These are phyloP conservation scores for Menura novaehollandiae DNA, from an alignment of 2,113 vertebrate species.

Conservation along the genomic window DNA sequence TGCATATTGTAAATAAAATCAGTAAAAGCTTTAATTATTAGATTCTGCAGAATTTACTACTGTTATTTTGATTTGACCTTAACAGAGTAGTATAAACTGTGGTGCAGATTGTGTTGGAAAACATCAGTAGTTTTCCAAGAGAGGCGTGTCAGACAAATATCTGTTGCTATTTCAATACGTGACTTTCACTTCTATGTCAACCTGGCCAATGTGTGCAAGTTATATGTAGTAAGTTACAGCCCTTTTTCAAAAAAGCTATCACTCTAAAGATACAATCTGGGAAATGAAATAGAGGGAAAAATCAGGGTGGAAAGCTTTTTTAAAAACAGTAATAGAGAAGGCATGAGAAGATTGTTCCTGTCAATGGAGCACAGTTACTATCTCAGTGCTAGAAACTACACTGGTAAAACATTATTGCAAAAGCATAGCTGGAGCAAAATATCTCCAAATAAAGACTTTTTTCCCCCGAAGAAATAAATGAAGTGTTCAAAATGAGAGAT, in stretches of 20 bases:
- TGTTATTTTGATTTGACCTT: not conserved
- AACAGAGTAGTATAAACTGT: not conserved
- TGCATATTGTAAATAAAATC: not conserved
- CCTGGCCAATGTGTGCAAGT: not conserved
- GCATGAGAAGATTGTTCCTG: not conserved
- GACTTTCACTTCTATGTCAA: not conserved
- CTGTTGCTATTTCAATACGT: not conserved
- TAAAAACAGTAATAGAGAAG: not conserved
- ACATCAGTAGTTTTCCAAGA: not conserved
- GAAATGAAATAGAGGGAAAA: not conserved
- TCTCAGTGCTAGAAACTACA: not conserved
- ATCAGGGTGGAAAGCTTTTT: not conserved
- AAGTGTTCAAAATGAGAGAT: not conserved
- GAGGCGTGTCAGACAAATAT: not conserved
- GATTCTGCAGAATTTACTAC: not conserved
- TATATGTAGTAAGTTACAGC: not conserved
- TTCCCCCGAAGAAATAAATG: not conserved
- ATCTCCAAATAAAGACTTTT: not conserved
- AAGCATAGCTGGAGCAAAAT: not conserved
- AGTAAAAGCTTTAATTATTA: not conserved
- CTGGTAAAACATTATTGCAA: not conserved
- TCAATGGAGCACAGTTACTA: not conserved
- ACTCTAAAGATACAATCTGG: not conserved
- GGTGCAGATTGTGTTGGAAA: not conserved
- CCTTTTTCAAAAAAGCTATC: not conserved